Evolutionary conservation across 2,113 vertebrate species (phyloP), one percentile per base, ranked within the genome.

Genomic region (Morone saxatilis): DNA sequence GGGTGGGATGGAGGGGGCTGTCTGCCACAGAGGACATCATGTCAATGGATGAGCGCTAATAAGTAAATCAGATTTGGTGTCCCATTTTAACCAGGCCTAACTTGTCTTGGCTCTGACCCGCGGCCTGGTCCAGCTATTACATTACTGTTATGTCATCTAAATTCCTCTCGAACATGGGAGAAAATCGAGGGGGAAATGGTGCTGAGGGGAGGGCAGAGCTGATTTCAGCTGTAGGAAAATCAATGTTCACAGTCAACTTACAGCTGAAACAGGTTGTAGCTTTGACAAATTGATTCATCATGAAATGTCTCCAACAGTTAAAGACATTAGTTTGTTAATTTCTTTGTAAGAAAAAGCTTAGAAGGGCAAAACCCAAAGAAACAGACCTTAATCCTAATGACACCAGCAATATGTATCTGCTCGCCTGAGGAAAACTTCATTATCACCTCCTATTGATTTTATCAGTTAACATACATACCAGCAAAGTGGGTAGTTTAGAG

Each of bases 1-100:
- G n/a, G 17, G 16, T 4, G 56, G 45, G 25, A 40, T 10, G 9
- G 53, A 25, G 22, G 4, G 56, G 54, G 61, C 71, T 12, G 20
- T 84, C 60, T 62, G 60, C 71, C 69, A 40, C 43, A 47, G 68
- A 84, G 78, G 77, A 78, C 71, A 76, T 85, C 20, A 69, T 74
- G 79, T 86, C 79, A 88, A 20, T 57, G 54, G 76, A 81, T 59
- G 70, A 85, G 80, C 57, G 3, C 77, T 88, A 86, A 83, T 88
- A 87, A 86, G 69, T 85, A 90, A 91, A 90, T 89, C 73, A 87
- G 80, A 89, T 91, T 89, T 73, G 51, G 61, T 85, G 66, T 89
- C 59, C 76, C 41, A 31, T 78, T 89, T 88, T 88, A 85, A 89
- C 63, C 81, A 78, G 80, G 53, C 67, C 87, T 56, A 53, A 65